Evolutionary conservation across 1,140 invertebrate genomes (phyloP).

Genomic region (Brachionus koreanus): DNA sequence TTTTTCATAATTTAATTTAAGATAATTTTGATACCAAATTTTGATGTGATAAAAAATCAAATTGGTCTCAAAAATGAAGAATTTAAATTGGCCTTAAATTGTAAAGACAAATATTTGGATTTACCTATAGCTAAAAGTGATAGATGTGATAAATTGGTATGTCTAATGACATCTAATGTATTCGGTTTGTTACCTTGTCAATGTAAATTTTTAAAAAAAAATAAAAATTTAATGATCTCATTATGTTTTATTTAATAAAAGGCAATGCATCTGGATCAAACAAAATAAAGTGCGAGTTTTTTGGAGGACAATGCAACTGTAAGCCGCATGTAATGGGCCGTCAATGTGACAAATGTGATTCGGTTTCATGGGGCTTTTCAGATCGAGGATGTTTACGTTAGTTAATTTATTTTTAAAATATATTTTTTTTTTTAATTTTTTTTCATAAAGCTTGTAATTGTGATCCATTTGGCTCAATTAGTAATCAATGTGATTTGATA

Average conservation of each 20-base stretch:
- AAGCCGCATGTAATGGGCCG: constrained; percentile 84
- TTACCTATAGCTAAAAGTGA: not conserved
- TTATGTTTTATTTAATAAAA: constrained; percentile 50
- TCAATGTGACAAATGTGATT: constrained; percentile 77
- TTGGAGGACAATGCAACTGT: constrained; percentile 86
- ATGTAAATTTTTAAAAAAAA: constrained; percentile 22
- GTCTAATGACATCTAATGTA: not conserved
- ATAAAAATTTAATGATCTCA: not conserved
- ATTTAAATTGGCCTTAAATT: not conserved
- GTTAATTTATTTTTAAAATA: constrained; percentile 64
- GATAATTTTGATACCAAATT: not conserved
- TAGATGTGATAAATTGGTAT: not conserved
- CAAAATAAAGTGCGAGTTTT: constrained; percentile 77
- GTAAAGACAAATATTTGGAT: not conserved
- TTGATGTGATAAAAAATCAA: not conserved
- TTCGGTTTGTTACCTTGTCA: not conserved
- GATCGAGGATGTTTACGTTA: constrained; percentile 79
- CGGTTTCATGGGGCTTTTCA: constrained; percentile 83
- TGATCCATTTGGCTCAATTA: constrained; percentile 78
- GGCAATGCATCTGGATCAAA: constrained; percentile 88
- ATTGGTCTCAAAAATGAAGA: not conserved
- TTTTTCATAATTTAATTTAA: not conserved
- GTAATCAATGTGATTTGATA: constrained; percentile 68
- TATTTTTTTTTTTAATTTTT: constrained; percentile 65
- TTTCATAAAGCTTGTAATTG: constrained; percentile 73